phyloP scores from a whole-genome alignment of 2,888 invertebrate genomes.

The Lasioglossum marginatum region DNA sequence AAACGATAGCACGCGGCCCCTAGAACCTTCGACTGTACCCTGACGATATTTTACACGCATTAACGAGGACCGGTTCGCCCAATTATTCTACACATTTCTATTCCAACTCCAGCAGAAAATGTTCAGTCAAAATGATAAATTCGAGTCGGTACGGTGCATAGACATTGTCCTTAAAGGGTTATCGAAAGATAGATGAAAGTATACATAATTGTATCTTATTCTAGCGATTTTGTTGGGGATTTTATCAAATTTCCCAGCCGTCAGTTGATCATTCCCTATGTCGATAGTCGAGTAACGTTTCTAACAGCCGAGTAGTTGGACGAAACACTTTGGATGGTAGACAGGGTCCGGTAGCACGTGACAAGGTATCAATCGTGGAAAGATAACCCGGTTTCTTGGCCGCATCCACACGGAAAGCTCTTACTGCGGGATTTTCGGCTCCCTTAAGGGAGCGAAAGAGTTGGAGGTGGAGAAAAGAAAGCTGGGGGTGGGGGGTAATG shows the following conservation, averaged over 20 bases:
- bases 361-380: conserved; percentile 28
- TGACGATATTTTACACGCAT: neutral
- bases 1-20: conserved; percentile 29
- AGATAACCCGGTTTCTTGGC: conserved; percentile 63
- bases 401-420: conserved; percentile 48
- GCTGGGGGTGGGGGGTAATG: conserved; percentile 41
- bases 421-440: conserved; percentile 53
- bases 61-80: neutral
- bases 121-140: too few species aligned
- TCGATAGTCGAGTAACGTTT: neutral
- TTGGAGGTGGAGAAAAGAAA: conserved; percentile 44
- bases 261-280: neutral
- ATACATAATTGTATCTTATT: too few species aligned
- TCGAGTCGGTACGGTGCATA: too few species aligned
- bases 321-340: neutral
- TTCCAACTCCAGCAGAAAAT: neutral
- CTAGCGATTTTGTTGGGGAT: neutral
- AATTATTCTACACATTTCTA: neutral
- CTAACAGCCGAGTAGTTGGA: neutral
- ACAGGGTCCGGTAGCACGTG: neutral
- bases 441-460: conserved; percentile 37
- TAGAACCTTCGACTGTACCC: neutral
- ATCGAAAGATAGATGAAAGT: too few species aligned
- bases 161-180: too few species aligned
- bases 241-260: neutral